Evolutionary conservation across 2,113 vertebrate genomes (phyloP).

Genomic region (Raja brachyura): DNA sequence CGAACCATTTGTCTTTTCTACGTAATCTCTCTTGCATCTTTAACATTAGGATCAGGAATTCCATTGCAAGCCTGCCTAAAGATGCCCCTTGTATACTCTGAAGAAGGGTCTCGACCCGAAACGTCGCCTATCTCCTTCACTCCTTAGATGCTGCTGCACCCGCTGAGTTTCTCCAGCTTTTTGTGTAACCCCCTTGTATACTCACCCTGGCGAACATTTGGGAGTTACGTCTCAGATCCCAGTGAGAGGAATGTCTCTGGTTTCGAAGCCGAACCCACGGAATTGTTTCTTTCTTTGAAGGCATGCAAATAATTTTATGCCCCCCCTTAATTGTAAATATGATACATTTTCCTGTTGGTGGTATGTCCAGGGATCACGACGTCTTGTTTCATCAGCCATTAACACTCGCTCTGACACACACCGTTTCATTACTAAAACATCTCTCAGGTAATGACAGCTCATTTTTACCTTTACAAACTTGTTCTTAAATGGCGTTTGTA

Average conservation of each 20-base stretch:
- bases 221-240: background rate
- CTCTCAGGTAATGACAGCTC: slow-evolving; percentile 81
- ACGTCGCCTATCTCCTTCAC: too few species aligned
- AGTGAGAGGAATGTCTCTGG: background rate
- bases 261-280: background rate
- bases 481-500: slow-evolving; percentile 82
- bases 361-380: slow-evolving; percentile 84
- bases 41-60: background rate
- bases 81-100: too few species aligned
- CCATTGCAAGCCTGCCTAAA: background rate
- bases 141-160: too few species aligned
- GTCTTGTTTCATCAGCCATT: slow-evolving; percentile 59
- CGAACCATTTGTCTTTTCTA: background rate
- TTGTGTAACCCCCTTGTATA: too few species aligned
- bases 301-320: background rate
- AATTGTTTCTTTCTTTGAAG: background rate
- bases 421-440: slow-evolving; percentile 71
- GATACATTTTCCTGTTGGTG: slow-evolving; percentile 96
- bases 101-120: too few species aligned
- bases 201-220: background rate
- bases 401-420: slow-evolving; percentile 67
- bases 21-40: background rate
- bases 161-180: too few species aligned
- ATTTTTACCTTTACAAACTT: slow-evolving; percentile 92
- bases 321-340: slow-evolving; percentile 67